These are phyloP conservation scores for Physeter macrocephalus DNA, from an alignment of 2,113 vertebrate genomes.

Conservation along the genomic window DNA sequence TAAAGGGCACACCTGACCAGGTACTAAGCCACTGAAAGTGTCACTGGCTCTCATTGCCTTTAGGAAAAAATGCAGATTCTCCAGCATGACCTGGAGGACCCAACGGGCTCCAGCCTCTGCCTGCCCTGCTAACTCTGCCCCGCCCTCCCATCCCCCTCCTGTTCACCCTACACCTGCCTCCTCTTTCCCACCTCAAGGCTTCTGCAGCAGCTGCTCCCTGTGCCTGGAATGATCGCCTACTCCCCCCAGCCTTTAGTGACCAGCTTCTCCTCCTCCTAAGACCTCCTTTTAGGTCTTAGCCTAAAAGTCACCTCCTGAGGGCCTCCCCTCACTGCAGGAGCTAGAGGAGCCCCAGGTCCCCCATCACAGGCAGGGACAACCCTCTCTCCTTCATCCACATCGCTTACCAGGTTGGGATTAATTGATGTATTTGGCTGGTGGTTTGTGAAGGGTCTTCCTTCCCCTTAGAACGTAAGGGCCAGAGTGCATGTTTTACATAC, in stretches of 20 bases:
- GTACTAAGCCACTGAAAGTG: background rate
- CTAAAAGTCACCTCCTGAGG: background rate
- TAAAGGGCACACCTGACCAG: background rate
- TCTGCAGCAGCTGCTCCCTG: background rate
- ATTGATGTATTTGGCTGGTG: background rate
- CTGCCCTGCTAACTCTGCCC: too few species aligned
- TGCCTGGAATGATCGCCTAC: background rate
- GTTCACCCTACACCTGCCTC: background rate
- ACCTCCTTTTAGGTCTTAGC: background rate
- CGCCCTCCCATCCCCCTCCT: too few species aligned
- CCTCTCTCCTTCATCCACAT: too few species aligned
- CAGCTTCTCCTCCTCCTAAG: background rate
- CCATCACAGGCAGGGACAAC: background rate
- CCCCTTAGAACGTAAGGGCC: background rate
- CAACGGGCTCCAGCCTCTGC: background rate
- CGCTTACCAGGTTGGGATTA: background rate
- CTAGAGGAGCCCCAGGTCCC: background rate
- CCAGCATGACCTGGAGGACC: background rate
- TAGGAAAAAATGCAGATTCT: background rate
- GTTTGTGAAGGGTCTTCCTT: background rate
- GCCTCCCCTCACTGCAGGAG: accelerated
- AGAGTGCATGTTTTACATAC: background rate
- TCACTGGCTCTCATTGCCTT: background rate
- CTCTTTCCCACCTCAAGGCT: background rate
- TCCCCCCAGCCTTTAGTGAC: background rate